A percentile compares a stretch with the other conserved stretches of the same genome.
Conservation (phyloP, 2,113 vertebrate species). For the Kryptolebias marmoratus region DNA sequence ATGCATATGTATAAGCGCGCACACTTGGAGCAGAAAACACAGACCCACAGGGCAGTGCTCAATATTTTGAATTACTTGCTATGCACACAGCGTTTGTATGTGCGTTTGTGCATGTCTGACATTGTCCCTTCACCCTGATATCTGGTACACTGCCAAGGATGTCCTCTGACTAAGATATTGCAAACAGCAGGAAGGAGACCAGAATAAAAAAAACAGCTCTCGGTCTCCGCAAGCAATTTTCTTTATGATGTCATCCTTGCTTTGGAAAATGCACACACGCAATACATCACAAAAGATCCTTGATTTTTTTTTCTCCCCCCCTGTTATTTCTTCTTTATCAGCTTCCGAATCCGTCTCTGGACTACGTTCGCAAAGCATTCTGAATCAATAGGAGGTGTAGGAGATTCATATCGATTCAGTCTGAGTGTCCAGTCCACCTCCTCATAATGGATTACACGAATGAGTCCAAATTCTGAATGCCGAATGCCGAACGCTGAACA, state of each 20-base stretch:
- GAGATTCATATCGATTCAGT: constrained; percentile 62
- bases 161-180: constrained; percentile 28
- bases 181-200: constrained; percentile 8
- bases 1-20: constrained; percentile 31
- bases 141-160: constrained; percentile 26
- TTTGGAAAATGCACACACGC: constrained; percentile 16
- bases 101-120: constrained; percentile 37
- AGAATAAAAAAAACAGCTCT: constrained; percentile 22
- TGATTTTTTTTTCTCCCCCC: constrained; percentile 16
- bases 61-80: constrained; percentile 19
- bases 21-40: constrained; percentile 10
- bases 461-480: constrained; percentile 59
- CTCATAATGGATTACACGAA: constrained; percentile 67
- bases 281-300: constrained; percentile 28
- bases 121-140: constrained; percentile 33
- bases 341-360: constrained; percentile 39
- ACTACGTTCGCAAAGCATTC: constrained; percentile 28
- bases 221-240: constrained; percentile 28
- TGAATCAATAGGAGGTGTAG: constrained; percentile 66
- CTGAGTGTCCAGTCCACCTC: constrained; percentile 50
- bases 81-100: constrained; percentile 8
- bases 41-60: background rate
- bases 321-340: constrained; percentile 44
- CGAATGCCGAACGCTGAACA: constrained; percentile 25
- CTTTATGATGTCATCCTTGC: constrained; percentile 13